Evolutionary conservation across 2,888 invertebrate species (phyloP).

Genomic region (Pseudococcus longispinus): DNA sequence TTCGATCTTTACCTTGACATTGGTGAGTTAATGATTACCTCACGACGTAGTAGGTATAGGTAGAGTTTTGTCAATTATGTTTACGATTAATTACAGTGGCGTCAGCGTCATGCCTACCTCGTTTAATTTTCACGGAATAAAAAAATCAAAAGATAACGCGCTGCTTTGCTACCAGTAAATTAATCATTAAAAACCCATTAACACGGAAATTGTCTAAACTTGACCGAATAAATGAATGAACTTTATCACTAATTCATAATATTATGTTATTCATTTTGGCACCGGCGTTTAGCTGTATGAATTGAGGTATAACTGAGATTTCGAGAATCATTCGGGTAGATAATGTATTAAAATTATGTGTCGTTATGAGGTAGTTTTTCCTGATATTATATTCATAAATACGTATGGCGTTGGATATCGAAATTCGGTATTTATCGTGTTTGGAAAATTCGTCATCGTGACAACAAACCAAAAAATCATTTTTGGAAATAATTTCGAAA

Average conservation of each 20-base stretch:
- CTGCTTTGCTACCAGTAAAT: background rate
- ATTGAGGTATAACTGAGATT: background rate
- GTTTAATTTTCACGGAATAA: background rate
- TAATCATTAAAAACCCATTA: slow-evolving; percentile 40
- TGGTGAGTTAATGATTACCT: background rate
- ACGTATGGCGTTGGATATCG: no score
- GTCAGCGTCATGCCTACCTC: background rate
- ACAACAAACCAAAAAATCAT: no score
- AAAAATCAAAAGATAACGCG: background rate
- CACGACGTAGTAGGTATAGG: background rate
- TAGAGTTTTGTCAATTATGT: background rate
- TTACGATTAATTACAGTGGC: slow-evolving; percentile 20
- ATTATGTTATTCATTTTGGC: slow-evolving; percentile 8
- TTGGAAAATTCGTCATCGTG: no score
- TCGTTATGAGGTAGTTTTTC: background rate
- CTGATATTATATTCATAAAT: background rate
- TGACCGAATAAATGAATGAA: slow-evolving; percentile 32
- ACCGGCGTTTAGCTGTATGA: background rate
- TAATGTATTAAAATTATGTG: background rate
- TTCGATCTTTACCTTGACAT: slow-evolving; percentile 9
- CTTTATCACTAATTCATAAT: slow-evolving; percentile 7
- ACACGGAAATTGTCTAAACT: background rate
- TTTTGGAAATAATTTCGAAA: no score
- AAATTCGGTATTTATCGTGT: no score
- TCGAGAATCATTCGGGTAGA: background rate